Conservation (phyloP, 2,888 invertebrate species). For the Dendrolimus houi region DNA sequence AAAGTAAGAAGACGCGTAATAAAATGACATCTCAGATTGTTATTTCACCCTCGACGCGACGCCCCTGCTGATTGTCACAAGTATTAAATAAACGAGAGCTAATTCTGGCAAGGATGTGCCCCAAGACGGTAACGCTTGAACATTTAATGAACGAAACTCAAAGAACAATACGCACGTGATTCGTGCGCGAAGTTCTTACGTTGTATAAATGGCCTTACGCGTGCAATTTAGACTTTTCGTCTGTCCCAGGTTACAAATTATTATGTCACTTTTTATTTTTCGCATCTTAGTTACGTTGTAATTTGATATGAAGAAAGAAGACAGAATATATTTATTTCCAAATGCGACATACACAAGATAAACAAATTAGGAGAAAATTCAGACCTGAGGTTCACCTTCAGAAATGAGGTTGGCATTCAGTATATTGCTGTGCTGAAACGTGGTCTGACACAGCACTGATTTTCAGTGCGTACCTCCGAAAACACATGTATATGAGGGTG, state of each 20-base stretch:
- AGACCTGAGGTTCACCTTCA: too few relatives aligned
- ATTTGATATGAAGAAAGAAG: too few relatives aligned
- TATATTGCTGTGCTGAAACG: too few relatives aligned
- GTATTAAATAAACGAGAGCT: slow-evolving; percentile 58
- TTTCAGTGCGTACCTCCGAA: too few relatives aligned
- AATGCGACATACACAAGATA: too few relatives aligned
- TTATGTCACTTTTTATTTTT: not conserved
- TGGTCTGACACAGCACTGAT: too few relatives aligned
- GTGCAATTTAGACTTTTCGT: slow-evolving; percentile 1
- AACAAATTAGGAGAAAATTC: too few relatives aligned
- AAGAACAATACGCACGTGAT: slow-evolving; percentile 8
- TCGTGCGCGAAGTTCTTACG: slow-evolving; percentile 6
- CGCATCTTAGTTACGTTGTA: not conserved
- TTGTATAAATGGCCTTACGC: slow-evolving; percentile 6
- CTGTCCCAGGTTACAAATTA: not conserved
- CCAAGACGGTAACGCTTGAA: slow-evolving; percentile 31
- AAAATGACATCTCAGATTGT: slow-evolving; percentile 44
- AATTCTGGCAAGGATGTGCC: slow-evolving; percentile 41
- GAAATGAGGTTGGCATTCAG: too few relatives aligned
- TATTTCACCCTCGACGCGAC: slow-evolving; percentile 31
- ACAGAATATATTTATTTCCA: too few relatives aligned
- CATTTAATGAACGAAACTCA: slow-evolving; percentile 21
- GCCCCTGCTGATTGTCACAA: slow-evolving; percentile 44
- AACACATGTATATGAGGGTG: too few relatives aligned
- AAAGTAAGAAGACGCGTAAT: slow-evolving; percentile 39